phyloP scores from a whole-genome alignment of 2,888 invertebrate species.

The Carpatolechia fugitivella region DNA sequence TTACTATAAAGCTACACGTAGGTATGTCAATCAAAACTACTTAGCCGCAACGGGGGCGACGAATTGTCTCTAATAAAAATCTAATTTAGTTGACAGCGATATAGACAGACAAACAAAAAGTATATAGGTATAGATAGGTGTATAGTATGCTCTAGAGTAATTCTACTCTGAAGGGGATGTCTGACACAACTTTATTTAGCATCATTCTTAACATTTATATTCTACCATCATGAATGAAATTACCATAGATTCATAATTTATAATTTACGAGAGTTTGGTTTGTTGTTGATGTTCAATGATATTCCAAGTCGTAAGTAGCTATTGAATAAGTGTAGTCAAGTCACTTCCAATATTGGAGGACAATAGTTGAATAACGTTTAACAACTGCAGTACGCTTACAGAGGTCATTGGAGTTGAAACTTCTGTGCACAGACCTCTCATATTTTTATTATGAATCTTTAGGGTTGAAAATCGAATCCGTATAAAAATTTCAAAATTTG shows the following conservation, averaged over 20 bases:
- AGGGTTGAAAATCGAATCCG: too few relatives aligned
- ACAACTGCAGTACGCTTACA: conserved; percentile 22
- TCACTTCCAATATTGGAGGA: conserved; percentile 60
- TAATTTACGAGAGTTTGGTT: too few relatives aligned
- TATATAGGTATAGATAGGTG: neutral
- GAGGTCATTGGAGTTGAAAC: conserved; percentile 26
- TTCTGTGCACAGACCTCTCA: neutral
- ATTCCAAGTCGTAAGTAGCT: conserved; percentile 37
- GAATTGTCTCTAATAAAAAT: conserved; percentile 70
- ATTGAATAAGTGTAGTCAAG: conserved; percentile 49
- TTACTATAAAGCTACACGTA: too few relatives aligned
- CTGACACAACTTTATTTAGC: too few relatives aligned
- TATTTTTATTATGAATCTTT: too few relatives aligned
- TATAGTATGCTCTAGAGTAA: neutral
- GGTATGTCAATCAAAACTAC: conserved; percentile 52
- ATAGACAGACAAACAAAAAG: conserved; percentile 19
- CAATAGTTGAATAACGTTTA: conserved; percentile 53
- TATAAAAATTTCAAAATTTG: too few relatives aligned
- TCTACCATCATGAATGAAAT: too few relatives aligned
- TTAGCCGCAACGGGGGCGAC: conserved; percentile 62
- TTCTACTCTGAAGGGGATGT: too few relatives aligned
- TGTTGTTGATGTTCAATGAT: too few relatives aligned
- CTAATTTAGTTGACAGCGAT: conserved; percentile 49
- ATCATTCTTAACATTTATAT: too few relatives aligned
- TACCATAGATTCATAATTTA: too few relatives aligned